A percentile compares a stretch with the other conserved stretches of the same genome.
These are phyloP conservation scores for Microplitis manilae DNA, from an alignment of 2,888 invertebrate genomes.

Conservation along the genomic window DNA sequence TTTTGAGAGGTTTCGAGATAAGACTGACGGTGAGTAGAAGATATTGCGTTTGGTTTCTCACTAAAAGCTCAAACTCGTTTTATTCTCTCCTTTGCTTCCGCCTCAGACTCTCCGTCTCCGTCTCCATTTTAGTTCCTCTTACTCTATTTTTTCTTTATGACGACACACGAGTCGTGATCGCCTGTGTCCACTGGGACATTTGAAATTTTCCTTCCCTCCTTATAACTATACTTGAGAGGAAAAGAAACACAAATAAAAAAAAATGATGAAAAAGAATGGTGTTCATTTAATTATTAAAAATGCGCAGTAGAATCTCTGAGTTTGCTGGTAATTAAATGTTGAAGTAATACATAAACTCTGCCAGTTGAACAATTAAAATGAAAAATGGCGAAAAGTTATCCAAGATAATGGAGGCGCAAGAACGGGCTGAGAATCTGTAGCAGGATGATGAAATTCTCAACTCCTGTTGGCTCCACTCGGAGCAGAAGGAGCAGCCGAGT, in stretches of 20 bases:
- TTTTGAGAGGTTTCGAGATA: conserved; percentile 42
- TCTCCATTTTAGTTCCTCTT: neutral
- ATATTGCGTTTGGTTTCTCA: conserved; percentile 38
- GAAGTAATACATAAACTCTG: conserved; percentile 16
- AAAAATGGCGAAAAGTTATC: conserved; percentile 24
- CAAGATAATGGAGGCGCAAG: conserved; percentile 17
- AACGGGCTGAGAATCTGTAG: conserved; percentile 20
- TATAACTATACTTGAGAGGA: no score
- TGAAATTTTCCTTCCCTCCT: neutral
- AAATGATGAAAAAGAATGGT: neutral
- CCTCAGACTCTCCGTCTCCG: neutral
- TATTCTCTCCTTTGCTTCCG: conserved; percentile 1
- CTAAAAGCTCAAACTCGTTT: conserved; percentile 30
- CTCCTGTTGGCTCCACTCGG: conserved; percentile 20
- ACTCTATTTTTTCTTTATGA: neutral
- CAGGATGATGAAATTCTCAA: conserved; percentile 32
- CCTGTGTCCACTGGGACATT: neutral
- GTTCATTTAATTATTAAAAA: neutral
- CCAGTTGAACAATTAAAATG: conserved; percentile 21
- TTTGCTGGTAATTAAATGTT: conserved; percentile 23
- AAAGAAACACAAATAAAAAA: no score
- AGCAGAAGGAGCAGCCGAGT: neutral
- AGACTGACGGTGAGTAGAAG: conserved; percentile 39
- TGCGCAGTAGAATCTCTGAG: neutral
- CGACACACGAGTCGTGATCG: neutral